These are phyloP conservation scores for Acleris sparsana DNA, from an alignment of 2,888 invertebrate species.

Conservation along the genomic window DNA sequence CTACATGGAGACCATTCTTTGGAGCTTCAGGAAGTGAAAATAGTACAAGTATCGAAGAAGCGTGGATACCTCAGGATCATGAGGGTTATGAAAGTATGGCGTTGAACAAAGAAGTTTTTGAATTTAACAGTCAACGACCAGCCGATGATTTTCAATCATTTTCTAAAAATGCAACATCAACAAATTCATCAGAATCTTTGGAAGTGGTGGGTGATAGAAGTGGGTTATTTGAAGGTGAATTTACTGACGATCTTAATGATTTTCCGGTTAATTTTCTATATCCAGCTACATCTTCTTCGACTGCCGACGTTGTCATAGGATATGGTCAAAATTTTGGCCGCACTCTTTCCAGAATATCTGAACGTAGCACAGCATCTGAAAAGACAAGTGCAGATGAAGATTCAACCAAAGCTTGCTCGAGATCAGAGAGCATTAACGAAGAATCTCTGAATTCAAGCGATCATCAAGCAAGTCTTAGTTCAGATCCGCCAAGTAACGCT, in stretches of 20 bases:
- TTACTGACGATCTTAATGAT: conserved; percentile 90
- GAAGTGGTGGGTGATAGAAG: conserved; percentile 22
- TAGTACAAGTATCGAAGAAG: conserved; percentile 93
- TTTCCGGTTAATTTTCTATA: conserved; percentile 90
- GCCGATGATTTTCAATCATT: conserved; percentile 80
- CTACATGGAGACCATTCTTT: conserved; percentile 92
- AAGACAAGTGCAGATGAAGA: conserved; percentile 94
- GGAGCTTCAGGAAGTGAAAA: conserved; percentile 90
- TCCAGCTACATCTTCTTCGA: conserved; percentile 85
- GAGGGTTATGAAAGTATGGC: conserved; percentile 85
- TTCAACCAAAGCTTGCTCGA: conserved; percentile 92
- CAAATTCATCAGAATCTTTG: conserved; percentile 71
- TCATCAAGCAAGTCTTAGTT: conserved; percentile 92
- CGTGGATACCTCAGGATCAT: conserved; percentile 90
- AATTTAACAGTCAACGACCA: conserved; percentile 72
- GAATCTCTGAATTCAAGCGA: conserved; percentile 93
- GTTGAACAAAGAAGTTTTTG: conserved; percentile 75
- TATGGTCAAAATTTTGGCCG: conserved; percentile 90
- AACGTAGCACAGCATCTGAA: conserved; percentile 94
- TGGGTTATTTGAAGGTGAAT: conserved; percentile 85
- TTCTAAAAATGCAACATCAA: conserved; percentile 77
- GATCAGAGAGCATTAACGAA: conserved; percentile 92
- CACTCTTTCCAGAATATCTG: conserved; percentile 93
- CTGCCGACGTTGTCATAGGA: conserved; percentile 87
- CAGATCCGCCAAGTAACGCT: conserved; percentile 91